Evolutionary conservation across 1,140 invertebrate species (phyloP).

Genomic region (Brachionus plicatilis): DNA sequence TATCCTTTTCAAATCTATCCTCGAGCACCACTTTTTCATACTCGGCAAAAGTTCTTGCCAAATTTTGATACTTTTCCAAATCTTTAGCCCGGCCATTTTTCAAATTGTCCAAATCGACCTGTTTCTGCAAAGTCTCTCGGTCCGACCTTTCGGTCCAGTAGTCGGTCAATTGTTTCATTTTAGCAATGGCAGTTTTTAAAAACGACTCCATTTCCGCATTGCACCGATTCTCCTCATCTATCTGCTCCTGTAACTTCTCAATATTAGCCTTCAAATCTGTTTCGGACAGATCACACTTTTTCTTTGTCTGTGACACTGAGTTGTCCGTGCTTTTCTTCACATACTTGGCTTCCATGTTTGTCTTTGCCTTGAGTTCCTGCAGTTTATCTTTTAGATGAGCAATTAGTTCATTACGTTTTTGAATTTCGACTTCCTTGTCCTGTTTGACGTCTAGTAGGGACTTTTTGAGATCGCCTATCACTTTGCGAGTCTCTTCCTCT

Average conservation of each 20-base stretch:
- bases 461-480: constrained; percentile 1
- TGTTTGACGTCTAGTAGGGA: background rate
- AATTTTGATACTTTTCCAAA: constrained; percentile 35
- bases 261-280: background rate
- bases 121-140: constrained; percentile 20
- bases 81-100: constrained; percentile 16
- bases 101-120: constrained; percentile 24
- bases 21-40: constrained; percentile 24
- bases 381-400: constrained; percentile 35
- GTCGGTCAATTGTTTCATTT: constrained; percentile 21
- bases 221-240: constrained; percentile 33
- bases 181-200: constrained; percentile 23
- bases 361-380: constrained; percentile 34
- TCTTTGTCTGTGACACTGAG: background rate
- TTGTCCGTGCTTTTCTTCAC: constrained; percentile 39
- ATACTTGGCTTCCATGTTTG: constrained; percentile 29
- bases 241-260: constrained; percentile 17
- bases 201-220: background rate
- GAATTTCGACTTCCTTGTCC: constrained; percentile 18
- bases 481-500: constrained; percentile 9
- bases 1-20: constrained; percentile 19
- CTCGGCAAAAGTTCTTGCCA: constrained; percentile 9
- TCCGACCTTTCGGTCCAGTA: constrained; percentile 21
- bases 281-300: constrained; percentile 26
- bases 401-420: constrained; percentile 6